Percentiles rank a stretch among this genome's conserved stretches.
phyloP scores from a whole-genome alignment of 1,140 invertebrate genomes.

The Augochlora pura region DNA sequence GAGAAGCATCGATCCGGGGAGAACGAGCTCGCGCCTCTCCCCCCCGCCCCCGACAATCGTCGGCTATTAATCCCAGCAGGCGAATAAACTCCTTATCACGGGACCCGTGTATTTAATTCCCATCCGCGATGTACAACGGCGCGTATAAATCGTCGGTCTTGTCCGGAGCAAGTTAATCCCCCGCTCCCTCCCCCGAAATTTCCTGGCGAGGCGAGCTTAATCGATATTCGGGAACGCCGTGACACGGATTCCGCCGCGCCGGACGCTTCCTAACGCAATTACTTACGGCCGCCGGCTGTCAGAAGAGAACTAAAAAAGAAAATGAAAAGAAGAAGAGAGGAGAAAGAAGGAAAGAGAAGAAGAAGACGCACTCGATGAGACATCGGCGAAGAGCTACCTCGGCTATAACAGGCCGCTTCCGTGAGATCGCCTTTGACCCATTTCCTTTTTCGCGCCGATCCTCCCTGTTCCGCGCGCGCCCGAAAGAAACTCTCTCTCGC shows the following conservation, averaged over 20 bases:
- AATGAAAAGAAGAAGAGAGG: background rate
- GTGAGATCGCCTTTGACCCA: conserved; percentile 14
- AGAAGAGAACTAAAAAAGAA: background rate
- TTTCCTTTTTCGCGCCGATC: conserved; percentile 7
- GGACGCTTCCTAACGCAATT: conserved; percentile 21
- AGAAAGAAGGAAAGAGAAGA: background rate
- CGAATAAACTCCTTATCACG: conserved; percentile 16
- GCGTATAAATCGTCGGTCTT: background rate
- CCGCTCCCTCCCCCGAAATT: conserved; percentile 18
- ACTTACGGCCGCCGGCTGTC: background rate
- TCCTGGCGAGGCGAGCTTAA: background rate
- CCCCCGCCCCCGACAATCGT: background rate
- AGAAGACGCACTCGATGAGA: background rate
- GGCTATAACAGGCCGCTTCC: background rate
- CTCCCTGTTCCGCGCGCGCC: background rate
- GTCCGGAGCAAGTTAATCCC: conserved; percentile 5
- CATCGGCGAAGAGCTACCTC: background rate
- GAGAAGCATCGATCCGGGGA: too few species aligned
- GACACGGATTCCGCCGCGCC: background rate
- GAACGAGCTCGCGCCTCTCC: background rate
- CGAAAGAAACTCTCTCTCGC: conserved; percentile 5
- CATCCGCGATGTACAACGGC: background rate
- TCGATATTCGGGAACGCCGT: conserved; percentile 14
- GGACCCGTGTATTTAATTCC: conserved; percentile 6
- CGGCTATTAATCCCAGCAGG: conserved; percentile 14